Conservation (phyloP, 1,140 invertebrate species). For the Bombus confusus region DNA sequence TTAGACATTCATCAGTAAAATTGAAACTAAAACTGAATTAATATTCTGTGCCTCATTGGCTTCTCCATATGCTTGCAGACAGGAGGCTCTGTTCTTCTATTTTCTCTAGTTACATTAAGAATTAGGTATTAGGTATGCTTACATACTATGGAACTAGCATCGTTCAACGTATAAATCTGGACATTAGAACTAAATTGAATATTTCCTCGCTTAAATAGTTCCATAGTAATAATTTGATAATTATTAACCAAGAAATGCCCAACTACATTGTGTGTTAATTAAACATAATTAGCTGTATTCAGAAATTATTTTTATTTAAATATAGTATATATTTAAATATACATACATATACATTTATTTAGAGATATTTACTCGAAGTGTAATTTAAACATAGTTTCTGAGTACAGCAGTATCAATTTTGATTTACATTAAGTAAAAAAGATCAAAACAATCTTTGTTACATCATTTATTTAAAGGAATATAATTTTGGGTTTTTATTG, state of each 20-base stretch:
- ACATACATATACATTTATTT: too few relatives aligned
- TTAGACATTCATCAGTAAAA: background rate
- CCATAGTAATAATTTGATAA: conserved; percentile 65
- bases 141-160: conserved; percentile 64
- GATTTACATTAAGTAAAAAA: background rate
- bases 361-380: background rate
- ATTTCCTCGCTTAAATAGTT: conserved; percentile 45
- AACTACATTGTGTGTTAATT: conserved; percentile 66
- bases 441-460: conserved; percentile 4
- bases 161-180: background rate
- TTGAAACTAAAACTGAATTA: conserved; percentile 29
- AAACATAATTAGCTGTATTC: conserved; percentile 30
- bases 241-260: conserved; percentile 80
- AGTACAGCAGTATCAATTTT: conserved; percentile 6
- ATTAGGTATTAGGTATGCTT: conserved; percentile 18
- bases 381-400: conserved; percentile 24
- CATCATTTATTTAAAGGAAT: background rate
- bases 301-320: conserved; percentile 16
- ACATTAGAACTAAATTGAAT: background rate
- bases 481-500: background rate
- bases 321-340: too few relatives aligned
- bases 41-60: conserved; percentile 61
- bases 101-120: conserved; percentile 64
- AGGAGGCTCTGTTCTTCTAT: conserved; percentile 73
- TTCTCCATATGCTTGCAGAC: conserved; percentile 80